Conservation (phyloP, 2,113 vertebrate genomes). For the Balaenoptera acutorostrata region DNA sequence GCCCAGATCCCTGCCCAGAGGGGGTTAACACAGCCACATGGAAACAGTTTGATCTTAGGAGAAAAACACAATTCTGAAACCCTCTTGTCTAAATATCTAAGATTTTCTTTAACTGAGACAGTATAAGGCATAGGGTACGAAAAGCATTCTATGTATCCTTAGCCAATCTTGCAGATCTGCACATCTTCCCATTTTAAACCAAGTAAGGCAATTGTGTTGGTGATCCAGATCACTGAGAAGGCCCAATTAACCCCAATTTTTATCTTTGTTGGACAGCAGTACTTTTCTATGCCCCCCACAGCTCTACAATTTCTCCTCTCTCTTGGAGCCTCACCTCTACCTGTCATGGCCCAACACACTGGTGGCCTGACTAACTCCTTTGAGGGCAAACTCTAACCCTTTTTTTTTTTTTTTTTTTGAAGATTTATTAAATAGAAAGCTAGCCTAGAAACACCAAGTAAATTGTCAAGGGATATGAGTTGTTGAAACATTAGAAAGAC, state of each 20-base stretch:
- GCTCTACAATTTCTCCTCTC: background rate
- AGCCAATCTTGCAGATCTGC: background rate
- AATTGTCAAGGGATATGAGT: background rate
- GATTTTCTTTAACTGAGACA: background rate
- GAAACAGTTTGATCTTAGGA: background rate
- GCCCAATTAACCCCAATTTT: background rate
- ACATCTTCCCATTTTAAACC: background rate
- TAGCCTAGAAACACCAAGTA: slow-evolving; percentile 53
- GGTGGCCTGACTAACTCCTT: background rate
- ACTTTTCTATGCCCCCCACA: background rate
- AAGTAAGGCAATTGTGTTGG: background rate
- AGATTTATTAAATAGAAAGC: slow-evolving; percentile 33
- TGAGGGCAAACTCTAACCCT: background rate
- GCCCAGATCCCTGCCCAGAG: background rate
- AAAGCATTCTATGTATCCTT: background rate
- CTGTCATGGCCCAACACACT: background rate
- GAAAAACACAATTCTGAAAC: background rate
- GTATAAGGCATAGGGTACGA: background rate
- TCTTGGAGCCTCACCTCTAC: background rate
- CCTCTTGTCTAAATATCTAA: background rate
- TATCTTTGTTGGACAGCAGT: background rate
- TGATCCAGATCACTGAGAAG: background rate
- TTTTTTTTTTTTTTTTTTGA: background rate
- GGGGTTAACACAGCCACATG: background rate
- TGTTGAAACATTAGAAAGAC: slow-evolving; percentile 49